A percentile compares a stretch with the other conserved stretches of the same genome.
Evolutionary conservation across 2,113 vertebrate species (phyloP).

Genomic region (Mormoops blainvillei): DNA sequence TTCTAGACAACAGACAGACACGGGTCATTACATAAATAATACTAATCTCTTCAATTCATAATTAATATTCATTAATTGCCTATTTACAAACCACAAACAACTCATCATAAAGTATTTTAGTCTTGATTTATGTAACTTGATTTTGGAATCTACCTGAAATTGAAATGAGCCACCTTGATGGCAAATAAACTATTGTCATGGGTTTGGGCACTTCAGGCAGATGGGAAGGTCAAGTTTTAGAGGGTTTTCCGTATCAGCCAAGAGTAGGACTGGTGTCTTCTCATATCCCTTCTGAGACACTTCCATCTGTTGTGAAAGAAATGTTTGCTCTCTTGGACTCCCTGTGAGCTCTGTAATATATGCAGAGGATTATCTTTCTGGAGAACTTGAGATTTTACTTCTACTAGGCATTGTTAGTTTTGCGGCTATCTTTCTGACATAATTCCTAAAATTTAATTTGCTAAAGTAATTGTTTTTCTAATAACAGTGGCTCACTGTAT

Average conservation of each 20-base stretch:
- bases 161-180: background rate
- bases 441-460: constrained; percentile 18
- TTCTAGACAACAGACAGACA: background rate
- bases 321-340: background rate
- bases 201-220: background rate
- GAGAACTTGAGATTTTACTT: background rate
- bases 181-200: background rate
- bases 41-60: background rate
- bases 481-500: background rate
- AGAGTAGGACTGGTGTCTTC: background rate
- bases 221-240: background rate
- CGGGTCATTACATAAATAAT: background rate
- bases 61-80: background rate
- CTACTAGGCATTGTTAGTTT: background rate
- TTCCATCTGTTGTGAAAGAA: background rate
- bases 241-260: background rate
- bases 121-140: background rate
- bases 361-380: background rate
- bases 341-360: background rate
- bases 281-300: background rate
- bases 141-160: constrained; percentile 13
- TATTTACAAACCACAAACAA: background rate
- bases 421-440: background rate
- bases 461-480: constrained; percentile 10
- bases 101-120: background rate